Evolutionary conservation across 35 echinoderm and acorn worm genomes (phyloP).

Genomic region (Patiria miniata): DNA sequence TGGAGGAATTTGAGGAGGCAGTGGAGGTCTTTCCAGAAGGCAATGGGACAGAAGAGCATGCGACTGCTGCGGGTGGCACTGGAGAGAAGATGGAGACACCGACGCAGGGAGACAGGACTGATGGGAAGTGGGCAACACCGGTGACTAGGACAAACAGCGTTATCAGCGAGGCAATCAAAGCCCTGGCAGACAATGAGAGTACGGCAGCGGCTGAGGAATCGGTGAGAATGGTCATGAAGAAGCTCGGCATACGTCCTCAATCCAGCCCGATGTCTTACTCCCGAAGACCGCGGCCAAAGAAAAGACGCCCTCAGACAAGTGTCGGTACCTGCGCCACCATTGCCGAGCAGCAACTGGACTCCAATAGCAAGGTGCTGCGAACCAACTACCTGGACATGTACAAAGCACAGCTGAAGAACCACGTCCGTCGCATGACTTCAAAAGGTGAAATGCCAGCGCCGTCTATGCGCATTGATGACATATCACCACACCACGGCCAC

Average conservation of each 20-base stretch:
- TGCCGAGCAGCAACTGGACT: conserved; percentile 10
- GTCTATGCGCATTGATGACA: background rate
- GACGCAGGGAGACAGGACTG: background rate
- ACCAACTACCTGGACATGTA: conserved; percentile 63
- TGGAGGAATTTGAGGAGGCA: conserved; percentile 13
- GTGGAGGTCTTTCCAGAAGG: background rate
- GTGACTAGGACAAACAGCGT: background rate
- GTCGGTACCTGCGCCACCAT: conserved; percentile 21
- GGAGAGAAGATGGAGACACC: background rate
- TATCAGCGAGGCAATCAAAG: background rate
- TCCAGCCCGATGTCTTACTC: conserved; percentile 36
- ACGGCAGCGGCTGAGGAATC: background rate
- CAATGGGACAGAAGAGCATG: background rate
- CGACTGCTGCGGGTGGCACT: background rate
- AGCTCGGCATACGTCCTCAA: conserved; percentile 22
- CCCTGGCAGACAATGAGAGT: background rate
- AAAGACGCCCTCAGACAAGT: conserved; percentile 38
- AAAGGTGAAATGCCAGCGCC: conserved; percentile 11
- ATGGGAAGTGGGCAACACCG: background rate
- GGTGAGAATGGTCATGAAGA: background rate
- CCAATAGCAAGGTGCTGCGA: conserved; percentile 60
- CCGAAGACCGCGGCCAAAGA: conserved; percentile 19
- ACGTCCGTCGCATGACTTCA: conserved; percentile 56
- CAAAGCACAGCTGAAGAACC: conserved; percentile 56
- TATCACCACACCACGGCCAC: too few species aligned